Conservation (phyloP, 53 echinoderm and acorn worm genomes). For the Apostichopus leukothele region DNA sequence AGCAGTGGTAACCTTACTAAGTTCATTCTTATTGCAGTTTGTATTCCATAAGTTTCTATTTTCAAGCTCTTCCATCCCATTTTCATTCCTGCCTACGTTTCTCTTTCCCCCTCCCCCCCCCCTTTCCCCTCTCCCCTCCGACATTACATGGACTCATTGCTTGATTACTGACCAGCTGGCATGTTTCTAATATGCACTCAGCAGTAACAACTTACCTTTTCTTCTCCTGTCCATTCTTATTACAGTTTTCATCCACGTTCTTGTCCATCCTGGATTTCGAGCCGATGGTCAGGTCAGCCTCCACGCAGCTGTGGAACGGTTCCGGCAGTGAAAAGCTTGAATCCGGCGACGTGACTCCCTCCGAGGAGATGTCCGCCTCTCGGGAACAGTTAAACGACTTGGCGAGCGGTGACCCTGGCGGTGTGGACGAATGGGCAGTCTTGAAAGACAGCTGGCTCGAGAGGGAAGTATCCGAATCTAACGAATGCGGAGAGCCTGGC, state of each 20-base stretch:
- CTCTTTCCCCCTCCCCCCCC: not conserved
- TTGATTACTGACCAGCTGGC: too few species aligned
- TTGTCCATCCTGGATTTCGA: conserved; percentile 21
- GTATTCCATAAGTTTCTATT: too few species aligned
- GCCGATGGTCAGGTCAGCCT: not conserved
- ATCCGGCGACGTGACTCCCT: conserved; percentile 7
- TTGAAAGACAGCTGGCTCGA: conserved; percentile 27
- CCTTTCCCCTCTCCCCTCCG: not conserved
- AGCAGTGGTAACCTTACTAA: too few species aligned
- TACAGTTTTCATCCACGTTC: conserved; percentile 12
- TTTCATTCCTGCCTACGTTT: too few species aligned
- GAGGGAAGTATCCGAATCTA: conserved; percentile 7
- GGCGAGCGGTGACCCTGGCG: not conserved
- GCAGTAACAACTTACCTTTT: not conserved
- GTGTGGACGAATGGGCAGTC: conserved; percentile 14
- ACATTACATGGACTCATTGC: not conserved
- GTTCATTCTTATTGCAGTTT: too few species aligned
- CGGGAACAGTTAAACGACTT: conserved; percentile 18
- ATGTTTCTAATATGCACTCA: too few species aligned
- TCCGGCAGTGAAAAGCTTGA: conserved; percentile 24
- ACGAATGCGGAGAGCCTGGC: conserved; percentile 28
- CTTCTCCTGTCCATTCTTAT: conserved; percentile 2
- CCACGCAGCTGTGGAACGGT: not conserved
- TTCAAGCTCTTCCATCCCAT: too few species aligned
- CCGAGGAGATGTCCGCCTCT: conserved; percentile 37